Percentiles rank a stretch among this genome's conserved stretches.
These are phyloP conservation scores for Dendrocopos noguchii DNA, from an alignment of 2,113 vertebrate genomes.

Conservation along the genomic window DNA sequence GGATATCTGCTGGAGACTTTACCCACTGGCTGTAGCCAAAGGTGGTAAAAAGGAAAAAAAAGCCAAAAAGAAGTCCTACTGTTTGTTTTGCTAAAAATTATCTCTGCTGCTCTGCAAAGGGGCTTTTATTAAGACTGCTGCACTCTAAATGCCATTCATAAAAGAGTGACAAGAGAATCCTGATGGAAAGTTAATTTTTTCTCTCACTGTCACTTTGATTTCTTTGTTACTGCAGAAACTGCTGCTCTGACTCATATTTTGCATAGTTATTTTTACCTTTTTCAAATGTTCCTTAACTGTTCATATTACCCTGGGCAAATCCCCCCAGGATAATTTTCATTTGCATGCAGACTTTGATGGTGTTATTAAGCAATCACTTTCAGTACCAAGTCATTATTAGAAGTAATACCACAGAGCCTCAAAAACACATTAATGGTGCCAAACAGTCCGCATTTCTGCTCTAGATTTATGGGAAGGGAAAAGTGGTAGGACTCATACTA, in stretches of 20 bases:
- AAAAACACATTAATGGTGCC: slow-evolving; percentile 60
- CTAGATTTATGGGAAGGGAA: slow-evolving; percentile 37
- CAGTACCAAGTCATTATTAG: slow-evolving; percentile 58
- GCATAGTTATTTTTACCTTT: slow-evolving; percentile 72
- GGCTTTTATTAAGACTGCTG: slow-evolving; percentile 24
- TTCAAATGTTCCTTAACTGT: slow-evolving; percentile 63
- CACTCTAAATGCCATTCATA: slow-evolving; percentile 68
- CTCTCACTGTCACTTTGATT: slow-evolving; percentile 66
- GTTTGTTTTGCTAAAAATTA: slow-evolving; percentile 62
- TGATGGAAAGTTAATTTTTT: slow-evolving; percentile 70
- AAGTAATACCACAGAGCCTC: slow-evolving; percentile 61
- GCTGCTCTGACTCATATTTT: slow-evolving; percentile 69
- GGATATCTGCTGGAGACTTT: slow-evolving; percentile 76
- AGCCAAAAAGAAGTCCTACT: neutral
- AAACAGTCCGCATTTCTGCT: slow-evolving; percentile 23
- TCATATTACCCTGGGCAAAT: slow-evolving; percentile 54
- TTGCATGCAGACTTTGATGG: slow-evolving; percentile 70
- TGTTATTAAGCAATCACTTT: slow-evolving; percentile 71
- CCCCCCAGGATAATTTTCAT: slow-evolving; percentile 60
- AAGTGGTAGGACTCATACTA: slow-evolving; percentile 28
- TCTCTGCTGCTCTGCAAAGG: slow-evolving; percentile 11
- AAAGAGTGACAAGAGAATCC: slow-evolving; percentile 1
- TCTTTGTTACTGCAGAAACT: slow-evolving; percentile 61
- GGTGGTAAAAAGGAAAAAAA: neutral
- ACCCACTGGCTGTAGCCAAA: slow-evolving; percentile 41